phyloP scores from a whole-genome alignment of 2,888 invertebrate species.

The Balanococcus diminutus region DNA sequence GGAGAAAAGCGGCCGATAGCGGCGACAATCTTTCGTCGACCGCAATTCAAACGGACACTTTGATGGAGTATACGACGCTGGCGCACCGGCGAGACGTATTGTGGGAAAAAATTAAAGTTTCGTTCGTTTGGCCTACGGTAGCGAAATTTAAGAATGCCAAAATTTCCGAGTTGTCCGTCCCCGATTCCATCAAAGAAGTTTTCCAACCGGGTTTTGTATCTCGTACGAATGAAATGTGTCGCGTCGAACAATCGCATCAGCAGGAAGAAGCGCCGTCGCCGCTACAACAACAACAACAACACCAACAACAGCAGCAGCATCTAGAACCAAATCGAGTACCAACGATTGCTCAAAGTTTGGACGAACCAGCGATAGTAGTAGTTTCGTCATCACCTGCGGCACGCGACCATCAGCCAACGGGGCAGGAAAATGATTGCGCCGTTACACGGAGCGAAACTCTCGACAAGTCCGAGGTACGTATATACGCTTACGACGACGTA shows the following conservation, averaged over 20 bases:
- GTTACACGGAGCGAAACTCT: too few species aligned
- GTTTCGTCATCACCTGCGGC: too few species aligned
- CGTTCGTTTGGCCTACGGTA: neutral
- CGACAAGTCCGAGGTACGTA: too few species aligned
- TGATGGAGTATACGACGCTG: neutral
- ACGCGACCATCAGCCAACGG: too few species aligned
- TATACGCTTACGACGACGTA: too few species aligned
- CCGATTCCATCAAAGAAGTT: conserved; percentile 21
- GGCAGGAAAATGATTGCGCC: too few species aligned
- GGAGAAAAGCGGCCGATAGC: neutral
- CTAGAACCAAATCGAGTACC: too few species aligned
- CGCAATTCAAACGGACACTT: neutral
- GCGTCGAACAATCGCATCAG: neutral
- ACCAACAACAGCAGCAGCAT: too few species aligned
- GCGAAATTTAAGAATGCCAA: neutral
- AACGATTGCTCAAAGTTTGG: too few species aligned
- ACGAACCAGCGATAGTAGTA: neutral
- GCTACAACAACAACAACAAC: neutral
- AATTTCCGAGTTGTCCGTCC: neutral
- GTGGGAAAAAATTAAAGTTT: neutral
- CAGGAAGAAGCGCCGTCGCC: neutral
- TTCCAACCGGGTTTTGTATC: conserved; percentile 63
- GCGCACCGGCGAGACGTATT: neutral
- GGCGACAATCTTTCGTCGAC: too few species aligned
- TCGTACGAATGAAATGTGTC: neutral